Percentiles rank a stretch among this genome's conserved stretches.
Evolutionary conservation across 2,888 invertebrate genomes (phyloP).

Genomic region (Trissonchulus latispiculum): DNA sequence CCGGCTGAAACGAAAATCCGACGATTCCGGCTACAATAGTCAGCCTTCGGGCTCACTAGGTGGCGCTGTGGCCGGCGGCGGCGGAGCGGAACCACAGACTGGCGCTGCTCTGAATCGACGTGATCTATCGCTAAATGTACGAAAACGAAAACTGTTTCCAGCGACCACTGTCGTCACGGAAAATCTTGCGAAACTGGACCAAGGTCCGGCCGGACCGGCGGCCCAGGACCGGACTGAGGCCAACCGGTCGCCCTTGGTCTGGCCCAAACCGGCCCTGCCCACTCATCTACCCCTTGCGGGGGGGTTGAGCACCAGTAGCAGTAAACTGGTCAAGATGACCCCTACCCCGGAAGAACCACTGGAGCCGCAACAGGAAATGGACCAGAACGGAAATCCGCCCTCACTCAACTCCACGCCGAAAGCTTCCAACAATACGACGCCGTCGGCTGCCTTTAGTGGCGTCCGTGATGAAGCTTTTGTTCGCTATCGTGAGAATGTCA

Average conservation of each 20-base stretch:
- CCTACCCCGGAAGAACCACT: not conserved
- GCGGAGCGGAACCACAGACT: too few species aligned
- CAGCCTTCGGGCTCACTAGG: not conserved
- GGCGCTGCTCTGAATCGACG: too few species aligned
- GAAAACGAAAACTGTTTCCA: too few species aligned
- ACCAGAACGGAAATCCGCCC: too few species aligned
- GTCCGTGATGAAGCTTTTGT: not conserved
- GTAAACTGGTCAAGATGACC: not conserved
- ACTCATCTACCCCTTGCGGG: not conserved
- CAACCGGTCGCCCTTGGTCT: too few species aligned
- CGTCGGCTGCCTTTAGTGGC: not conserved
- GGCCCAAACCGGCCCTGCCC: not conserved
- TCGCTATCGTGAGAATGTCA: not conserved
- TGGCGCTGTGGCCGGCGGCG: not conserved
- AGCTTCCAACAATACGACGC: not conserved
- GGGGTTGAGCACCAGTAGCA: not conserved
- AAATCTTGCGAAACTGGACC: too few species aligned
- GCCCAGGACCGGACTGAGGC: too few species aligned
- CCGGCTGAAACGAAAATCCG: conserved; percentile 51
- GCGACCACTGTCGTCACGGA: too few species aligned
- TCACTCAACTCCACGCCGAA: not conserved
- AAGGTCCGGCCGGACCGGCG: too few species aligned
- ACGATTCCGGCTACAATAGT: conserved; percentile 24
- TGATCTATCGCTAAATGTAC: not conserved
- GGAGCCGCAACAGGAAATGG: not conserved